Base-by-base conservation (phyloP, 2,113 vertebrate species). In the Rhinolophus sinicus region DNA sequence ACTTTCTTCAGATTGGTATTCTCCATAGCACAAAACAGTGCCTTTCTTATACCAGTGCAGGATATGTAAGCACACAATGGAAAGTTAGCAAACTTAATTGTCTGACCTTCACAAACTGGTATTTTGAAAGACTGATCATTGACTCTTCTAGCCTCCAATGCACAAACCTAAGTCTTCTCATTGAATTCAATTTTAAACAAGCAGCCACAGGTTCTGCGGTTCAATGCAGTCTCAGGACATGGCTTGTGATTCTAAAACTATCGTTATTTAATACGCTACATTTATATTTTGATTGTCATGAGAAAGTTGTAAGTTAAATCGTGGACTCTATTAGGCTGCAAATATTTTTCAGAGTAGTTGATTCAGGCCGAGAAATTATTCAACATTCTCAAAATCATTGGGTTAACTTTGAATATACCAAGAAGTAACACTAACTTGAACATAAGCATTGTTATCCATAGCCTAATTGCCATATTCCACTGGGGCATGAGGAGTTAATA, bases 131-230 rank as follows among this genome's bases (percentile, higher is more conserved):
- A 65, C 22, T 88, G 18, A 58, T 88, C 18, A 33, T 54, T n/a
- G n/a, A 88, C n/a, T 38, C 1, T 72, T 93, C 38, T 22, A 64
- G 28, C 11, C 33, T 90, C 60, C 65, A 92, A 86, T 24, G 11
- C 9, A 86, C 38, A 87, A 95, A 87, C 26, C 18, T 21, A 38
- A 64, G 19, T 70, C 22, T 47, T 73, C 65, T 52, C 78, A 69
- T 6, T 88, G 21, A 84, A 91, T 75, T 88, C 30, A 60, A 4
- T 95, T 88, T 90, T 67, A 73, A 96, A 91, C 56, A 77, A 58
- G 38, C 3, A 65, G 24, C 18, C 52, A 11, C 40, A 92, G 69
- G 50, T 26, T n/a, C 47, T 52, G 33, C 2, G 69, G 38, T 88
- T 72, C 12, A 88, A 52, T 56, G 30, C 38, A 8, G 24, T 88